Percentiles rank a stretch among this genome's conserved stretches.
These are phyloP conservation scores for Zophobas morio DNA, from an alignment of 1,140 invertebrate species.

Conservation along the genomic window DNA sequence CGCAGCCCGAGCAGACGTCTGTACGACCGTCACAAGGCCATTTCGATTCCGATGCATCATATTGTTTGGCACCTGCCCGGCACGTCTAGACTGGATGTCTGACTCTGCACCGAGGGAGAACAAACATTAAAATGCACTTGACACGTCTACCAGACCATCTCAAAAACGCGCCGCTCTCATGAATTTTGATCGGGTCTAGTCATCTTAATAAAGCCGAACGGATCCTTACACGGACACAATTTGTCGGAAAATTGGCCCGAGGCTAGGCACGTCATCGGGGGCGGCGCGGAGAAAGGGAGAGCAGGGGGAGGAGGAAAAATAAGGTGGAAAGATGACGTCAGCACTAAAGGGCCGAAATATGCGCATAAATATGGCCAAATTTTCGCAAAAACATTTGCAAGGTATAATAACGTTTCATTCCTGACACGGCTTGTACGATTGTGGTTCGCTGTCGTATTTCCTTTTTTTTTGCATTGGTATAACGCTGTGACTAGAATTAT, in stretches of 20 bases:
- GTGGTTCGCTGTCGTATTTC: too few relatives aligned
- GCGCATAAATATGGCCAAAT: too few relatives aligned
- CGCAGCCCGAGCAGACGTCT: not conserved
- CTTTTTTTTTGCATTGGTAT: too few relatives aligned
- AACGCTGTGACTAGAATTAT: too few relatives aligned
- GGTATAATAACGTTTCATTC: too few relatives aligned
- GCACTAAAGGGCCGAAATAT: too few relatives aligned
- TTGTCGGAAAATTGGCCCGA: slow-evolving; percentile 6
- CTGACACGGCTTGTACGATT: too few relatives aligned
- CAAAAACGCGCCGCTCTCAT: slow-evolving; percentile 22
- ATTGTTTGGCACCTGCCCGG: slow-evolving; percentile 53
- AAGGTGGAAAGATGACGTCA: too few relatives aligned
- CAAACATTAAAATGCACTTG: slow-evolving; percentile 52
- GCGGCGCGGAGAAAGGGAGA: too few relatives aligned
- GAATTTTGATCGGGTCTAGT: slow-evolving; percentile 38
- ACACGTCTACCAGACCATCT: slow-evolving; percentile 32
- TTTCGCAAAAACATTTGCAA: not conserved
- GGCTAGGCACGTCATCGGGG: not conserved
- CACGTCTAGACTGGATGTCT: slow-evolving; percentile 51
- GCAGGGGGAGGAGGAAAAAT: too few relatives aligned
- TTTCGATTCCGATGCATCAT: slow-evolving; percentile 51
- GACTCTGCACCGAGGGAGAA: slow-evolving; percentile 10
- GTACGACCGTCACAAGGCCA: slow-evolving; percentile 48
- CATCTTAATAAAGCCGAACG: slow-evolving; percentile 34
- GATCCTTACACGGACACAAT: slow-evolving; percentile 6